Percentiles rank a stretch among this genome's conserved stretches.
Evolutionary conservation across 2,888 invertebrate genomes (phyloP).

Genomic region (Chrysomela aeneicollis): DNA sequence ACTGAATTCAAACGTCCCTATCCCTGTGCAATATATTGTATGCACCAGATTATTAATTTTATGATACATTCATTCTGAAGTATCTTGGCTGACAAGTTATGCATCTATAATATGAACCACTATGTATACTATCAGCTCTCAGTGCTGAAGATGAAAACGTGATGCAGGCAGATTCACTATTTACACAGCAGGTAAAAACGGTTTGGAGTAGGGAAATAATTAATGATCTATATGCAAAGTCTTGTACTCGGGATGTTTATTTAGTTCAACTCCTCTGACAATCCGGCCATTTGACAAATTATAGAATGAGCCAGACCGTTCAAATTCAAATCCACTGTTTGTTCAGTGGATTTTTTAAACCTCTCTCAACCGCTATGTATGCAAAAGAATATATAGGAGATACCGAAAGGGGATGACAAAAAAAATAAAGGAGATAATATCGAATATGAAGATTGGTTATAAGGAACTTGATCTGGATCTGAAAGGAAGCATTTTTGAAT

Average conservation of each 20-base stretch:
- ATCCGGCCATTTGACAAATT: slow-evolving; percentile 53
- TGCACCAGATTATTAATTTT: too few species aligned
- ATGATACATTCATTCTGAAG: too few species aligned
- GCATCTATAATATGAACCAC: neutral
- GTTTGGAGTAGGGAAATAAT: slow-evolving; percentile 44
- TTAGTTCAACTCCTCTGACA: slow-evolving; percentile 51
- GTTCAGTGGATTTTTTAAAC: slow-evolving; percentile 30
- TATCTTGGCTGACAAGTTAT: too few species aligned
- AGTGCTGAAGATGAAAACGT: slow-evolving; percentile 15
- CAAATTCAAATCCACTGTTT: slow-evolving; percentile 37
- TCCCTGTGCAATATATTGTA: too few species aligned
- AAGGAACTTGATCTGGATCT: neutral
- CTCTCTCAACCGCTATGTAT: neutral
- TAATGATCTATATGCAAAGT: slow-evolving; percentile 57
- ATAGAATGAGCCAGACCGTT: slow-evolving; percentile 44
- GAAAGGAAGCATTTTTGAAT: neutral
- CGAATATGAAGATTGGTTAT: neutral
- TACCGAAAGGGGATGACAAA: neutral
- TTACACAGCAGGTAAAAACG: slow-evolving; percentile 38
- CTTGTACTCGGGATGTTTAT: slow-evolving; percentile 51
- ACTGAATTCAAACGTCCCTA: too few species aligned
- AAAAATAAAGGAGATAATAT: neutral
- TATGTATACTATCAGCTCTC: slow-evolving; percentile 6
- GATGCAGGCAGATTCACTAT: slow-evolving; percentile 24
- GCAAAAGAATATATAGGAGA: neutral